Base-by-base conservation (phyloP, 2,888 invertebrate genomes). In the Carcina quercana region DNA sequence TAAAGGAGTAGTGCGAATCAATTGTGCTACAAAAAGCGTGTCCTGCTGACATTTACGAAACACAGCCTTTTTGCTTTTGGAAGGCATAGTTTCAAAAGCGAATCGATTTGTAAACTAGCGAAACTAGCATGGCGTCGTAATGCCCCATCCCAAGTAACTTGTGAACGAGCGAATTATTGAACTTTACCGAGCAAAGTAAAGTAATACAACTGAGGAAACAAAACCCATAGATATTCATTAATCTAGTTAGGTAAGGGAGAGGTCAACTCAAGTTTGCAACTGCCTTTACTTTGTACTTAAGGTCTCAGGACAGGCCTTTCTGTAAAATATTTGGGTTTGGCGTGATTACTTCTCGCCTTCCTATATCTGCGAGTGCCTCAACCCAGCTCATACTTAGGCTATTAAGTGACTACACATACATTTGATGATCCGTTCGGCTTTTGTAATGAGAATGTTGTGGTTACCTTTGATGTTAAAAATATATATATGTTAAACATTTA, bases 171-270 rank as follows among this genome's bases (percentile, higher is more conserved):
- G n/a, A n/a, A n/a, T n/a, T 39, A 39, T 58, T 53, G 47, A 51
- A 54, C 46, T 50, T 50, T 43, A 42, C 43, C 27, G 22, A 42
- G 42, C 42, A 32, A 38, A 54, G 50, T 43, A 57, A 54, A 5
- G 17, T n/a, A n/a, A n/a, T 52, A 41, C 42, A 51, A 53, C 51
- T 50, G 44, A 49, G 38, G 38, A 44, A 45, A 56, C 59, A 59
- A 61, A 51, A 60, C 52, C 51, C 61, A 57, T 67, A 65, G 59
- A 67, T 68, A 67, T 65, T 63, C 66, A 68, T 68, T 69, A 67
- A 59, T 62, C 56, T 59, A 45, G 47, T 47, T 55, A 56, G 52
- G 40, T 50, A 54, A 48, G 50, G 45, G 20, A 35, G 34, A 50
- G 55, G 67, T 61, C 60, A 60, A 66, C 57, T 47, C 50, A 50